phyloP scores from a whole-genome alignment of 2,888 invertebrate species.

The Acrobasis suavella region DNA sequence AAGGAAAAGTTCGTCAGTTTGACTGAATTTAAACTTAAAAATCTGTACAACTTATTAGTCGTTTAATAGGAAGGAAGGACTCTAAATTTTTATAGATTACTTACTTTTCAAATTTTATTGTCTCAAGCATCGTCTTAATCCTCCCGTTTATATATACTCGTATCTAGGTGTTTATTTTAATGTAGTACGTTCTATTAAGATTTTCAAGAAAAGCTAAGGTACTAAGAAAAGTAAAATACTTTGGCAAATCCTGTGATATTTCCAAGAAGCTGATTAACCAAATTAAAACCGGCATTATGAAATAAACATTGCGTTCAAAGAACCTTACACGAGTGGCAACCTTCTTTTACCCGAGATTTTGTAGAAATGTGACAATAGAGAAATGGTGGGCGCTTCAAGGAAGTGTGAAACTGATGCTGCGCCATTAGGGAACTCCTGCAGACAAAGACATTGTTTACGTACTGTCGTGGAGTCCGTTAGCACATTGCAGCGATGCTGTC shows the following conservation, averaged over 20 bases:
- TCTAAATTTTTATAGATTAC: too few species aligned
- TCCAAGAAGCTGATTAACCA: background rate
- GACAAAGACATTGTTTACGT: conserved; percentile 67
- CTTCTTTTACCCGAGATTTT: conserved; percentile 20
- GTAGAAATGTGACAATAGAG: conserved; percentile 29
- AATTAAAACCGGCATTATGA: background rate
- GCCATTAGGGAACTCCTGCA: conserved; percentile 42
- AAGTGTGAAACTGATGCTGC: conserved; percentile 43
- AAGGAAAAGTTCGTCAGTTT: too few species aligned
- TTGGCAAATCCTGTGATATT: background rate
- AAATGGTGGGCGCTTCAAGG: conserved; percentile 35
- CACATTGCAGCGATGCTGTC: conserved; percentile 10
- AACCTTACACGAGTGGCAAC: background rate
- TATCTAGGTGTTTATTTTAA: too few species aligned
- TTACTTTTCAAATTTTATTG: too few species aligned
- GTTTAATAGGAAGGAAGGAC: too few species aligned
- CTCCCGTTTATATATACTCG: too few species aligned
- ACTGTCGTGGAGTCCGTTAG: background rate
- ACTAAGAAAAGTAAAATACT: too few species aligned
- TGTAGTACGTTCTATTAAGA: too few species aligned
- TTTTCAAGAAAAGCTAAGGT: too few species aligned
- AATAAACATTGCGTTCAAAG: background rate
- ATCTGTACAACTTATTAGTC: too few species aligned
- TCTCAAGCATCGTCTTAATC: too few species aligned
- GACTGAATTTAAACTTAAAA: too few species aligned